Percentiles rank a stretch among this genome's conserved stretches.
These are phyloP conservation scores for Polypedilum vanderplanki DNA, from an alignment of 1,140 invertebrate genomes.

Conservation along the genomic window DNA sequence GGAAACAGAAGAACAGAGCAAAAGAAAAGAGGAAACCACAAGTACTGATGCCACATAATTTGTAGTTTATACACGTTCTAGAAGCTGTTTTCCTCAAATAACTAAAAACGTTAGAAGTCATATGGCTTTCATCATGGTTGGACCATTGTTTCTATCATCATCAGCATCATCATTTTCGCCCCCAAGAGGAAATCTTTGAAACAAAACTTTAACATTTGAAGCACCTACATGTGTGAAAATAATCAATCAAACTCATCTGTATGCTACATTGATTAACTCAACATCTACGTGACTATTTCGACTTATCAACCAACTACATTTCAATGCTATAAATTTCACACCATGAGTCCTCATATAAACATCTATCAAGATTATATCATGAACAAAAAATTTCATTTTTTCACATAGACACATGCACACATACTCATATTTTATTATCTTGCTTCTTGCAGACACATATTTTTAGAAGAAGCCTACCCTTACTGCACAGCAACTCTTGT, in stretches of 20 bases:
- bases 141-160: no score
- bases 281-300: background rate
- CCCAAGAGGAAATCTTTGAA: background rate
- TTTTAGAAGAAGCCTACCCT: no score
- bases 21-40: no score
- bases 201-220: slow-evolving; percentile 19
- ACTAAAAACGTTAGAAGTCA: no score
- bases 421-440: background rate
- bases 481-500: no score
- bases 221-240: slow-evolving; percentile 8
- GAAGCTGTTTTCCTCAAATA: no score
- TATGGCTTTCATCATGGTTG: no score
- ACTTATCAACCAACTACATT: background rate
- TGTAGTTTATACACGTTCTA: no score
- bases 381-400: background rate
- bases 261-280: slow-evolving; percentile 14
- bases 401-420: background rate
- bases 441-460: no score
- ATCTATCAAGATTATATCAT: background rate
- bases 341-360: background rate
- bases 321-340: background rate
- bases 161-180: no score
- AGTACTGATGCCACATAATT: no score
- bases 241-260: slow-evolving; percentile 13
- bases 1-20: no score